Evolutionary conservation across 1,140 invertebrate species (phyloP), one percentile per base, ranked within the genome.

Genomic region (Panagrolaimus sp.): DNA sequence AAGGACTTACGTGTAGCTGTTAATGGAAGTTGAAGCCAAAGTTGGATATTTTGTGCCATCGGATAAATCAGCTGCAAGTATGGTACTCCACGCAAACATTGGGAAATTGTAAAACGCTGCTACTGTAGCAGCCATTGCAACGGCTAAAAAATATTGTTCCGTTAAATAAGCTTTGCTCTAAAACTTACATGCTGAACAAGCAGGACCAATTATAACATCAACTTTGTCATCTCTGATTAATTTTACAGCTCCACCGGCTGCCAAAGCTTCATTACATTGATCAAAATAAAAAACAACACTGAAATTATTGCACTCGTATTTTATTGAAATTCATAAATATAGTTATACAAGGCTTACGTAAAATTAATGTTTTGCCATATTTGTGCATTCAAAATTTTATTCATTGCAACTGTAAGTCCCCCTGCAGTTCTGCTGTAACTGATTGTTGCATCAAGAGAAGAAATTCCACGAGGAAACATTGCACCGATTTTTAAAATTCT

Each of bases 1-100:
- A 63, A 14, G 72, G 61, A 72, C 9, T n/a, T 72, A n/a, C n/a
- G 70, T 38, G 25, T 70, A 76, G 9, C 44, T 48, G 31, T 25
- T 71, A n/a, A 73, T 57, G 63, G 57, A 76, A 3, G 27, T 27
- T 20, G 20, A 25, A 27, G 45, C 63, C 14, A 68, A 20, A 3
- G 74, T 75, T 11, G 73, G 68, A 47, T 75, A 74, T 9, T 43
- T 23, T 16, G 20, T 20, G 25, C 13, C 38, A 63, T 67, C 48
- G 23, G 64, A 23, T 9, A 74, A 38, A 42, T 66, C 45, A 0
- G 74, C 31, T 25, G 72, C 38, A 2, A 70, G 27, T 0, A 68
- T 43, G 9, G 74, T 51, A 5, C 73, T 74, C 73, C 73, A 74
- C 42, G 77, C 38, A 44, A 69, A 65, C n/a, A 76, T 16, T 7